Evolutionary conservation across 1,140 invertebrate species (phyloP), one percentile per base, ranked within the genome.

Genomic region (Cylas formicarius): DNA sequence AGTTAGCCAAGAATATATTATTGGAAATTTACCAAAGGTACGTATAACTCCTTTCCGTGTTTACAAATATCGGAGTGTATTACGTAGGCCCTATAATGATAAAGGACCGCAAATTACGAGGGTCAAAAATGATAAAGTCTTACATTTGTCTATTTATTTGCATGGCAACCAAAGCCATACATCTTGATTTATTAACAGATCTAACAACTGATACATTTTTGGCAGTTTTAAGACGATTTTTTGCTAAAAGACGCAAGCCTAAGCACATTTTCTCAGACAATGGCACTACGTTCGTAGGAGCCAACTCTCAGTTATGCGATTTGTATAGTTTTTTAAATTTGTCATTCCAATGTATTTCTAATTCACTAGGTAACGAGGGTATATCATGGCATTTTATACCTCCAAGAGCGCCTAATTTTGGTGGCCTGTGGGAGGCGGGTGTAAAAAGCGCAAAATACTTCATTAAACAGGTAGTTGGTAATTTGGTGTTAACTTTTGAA

Each of bases 1-100:
- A 21, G 11, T 3, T 9, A n/a, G 29, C 2, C 10, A 13, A 3
- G 4, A 48, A 11, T 46, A 50, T 37, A 7, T 44, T 29, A 60
- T 60, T 51, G 52, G 51, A n/a, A 18, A 51, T 31, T 37, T 58
- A 14, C 58, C 58, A 3, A n/a, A 22, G 2, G 4, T 21, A 10
- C 23, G 49, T n/a, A 34, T 52, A 4, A 19, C 27, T 17, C 16
- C 14, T 6, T n/a, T 8, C 11, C 14, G 49, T 56, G 16, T 63
- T 68, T 48, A 6, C 23, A 7, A 16, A 41, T 22, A 34, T 52
- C 8, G 65, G 63, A 0, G 37, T 66, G 1, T 62, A 67, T 39
- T 67, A 61, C 33, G 58, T 56, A 10, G 67, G 67, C 11, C 61
- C 63, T 1, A 48, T 63, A 8, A 22, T 44, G 0, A 35, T 66